These are phyloP conservation scores for Tetramorium bicarinatum DNA, from an alignment of 2,888 invertebrate genomes.

Conservation along the genomic window DNA sequence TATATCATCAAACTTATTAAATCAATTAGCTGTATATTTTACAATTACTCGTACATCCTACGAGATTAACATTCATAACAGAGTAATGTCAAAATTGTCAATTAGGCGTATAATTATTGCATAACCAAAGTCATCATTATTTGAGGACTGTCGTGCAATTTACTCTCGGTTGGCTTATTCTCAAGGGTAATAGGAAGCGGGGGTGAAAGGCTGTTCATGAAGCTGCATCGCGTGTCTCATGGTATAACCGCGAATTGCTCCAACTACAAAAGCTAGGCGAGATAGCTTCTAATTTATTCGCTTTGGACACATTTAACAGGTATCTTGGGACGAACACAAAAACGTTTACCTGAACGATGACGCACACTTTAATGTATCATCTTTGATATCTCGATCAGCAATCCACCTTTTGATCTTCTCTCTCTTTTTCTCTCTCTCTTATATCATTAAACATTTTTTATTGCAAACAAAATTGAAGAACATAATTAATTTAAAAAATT, in stretches of 20 bases:
- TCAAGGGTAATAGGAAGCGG: conserved; percentile 36
- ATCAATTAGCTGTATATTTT: neutral
- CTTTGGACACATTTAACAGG: conserved; percentile 67
- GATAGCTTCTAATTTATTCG: conserved; percentile 76
- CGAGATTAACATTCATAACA: neutral
- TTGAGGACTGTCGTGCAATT: conserved; percentile 49
- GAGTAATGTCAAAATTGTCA: conserved; percentile 33
- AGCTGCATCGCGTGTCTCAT: conserved; percentile 72
- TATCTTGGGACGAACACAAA: conserved; percentile 36
- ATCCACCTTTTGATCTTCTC: neutral
- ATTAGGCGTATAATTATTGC: conserved; percentile 30
- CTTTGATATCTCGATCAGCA: neutral
- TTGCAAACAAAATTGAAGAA: neutral
- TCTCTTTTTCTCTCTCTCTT: neutral
- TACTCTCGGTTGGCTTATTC: conserved; percentile 51
- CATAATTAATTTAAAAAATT: neutral
- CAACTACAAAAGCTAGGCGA: conserved; percentile 71
- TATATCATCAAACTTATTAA: neutral
- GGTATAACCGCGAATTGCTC: conserved; percentile 72
- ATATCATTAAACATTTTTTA: neutral
- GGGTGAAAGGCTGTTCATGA: conserved; percentile 36
- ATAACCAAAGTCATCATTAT: conserved; percentile 29
- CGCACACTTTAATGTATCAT: conserved; percentile 18
- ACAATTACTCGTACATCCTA: neutral
- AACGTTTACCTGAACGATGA: conserved; percentile 18